phyloP scores from a whole-genome alignment of 2,888 invertebrate genomes.

The Gisinianus flammeolus region DNA sequence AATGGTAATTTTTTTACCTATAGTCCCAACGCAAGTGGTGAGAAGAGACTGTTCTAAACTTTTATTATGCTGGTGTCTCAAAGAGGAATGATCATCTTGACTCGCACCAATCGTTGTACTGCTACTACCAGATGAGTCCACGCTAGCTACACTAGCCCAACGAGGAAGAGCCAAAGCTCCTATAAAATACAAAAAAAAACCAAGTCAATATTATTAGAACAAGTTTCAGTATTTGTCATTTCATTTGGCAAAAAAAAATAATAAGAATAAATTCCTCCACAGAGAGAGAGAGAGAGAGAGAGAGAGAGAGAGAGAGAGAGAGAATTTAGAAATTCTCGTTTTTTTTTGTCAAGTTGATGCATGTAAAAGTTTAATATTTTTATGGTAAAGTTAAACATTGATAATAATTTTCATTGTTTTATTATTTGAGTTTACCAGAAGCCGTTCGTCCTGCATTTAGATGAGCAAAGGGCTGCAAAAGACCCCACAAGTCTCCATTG shows the following conservation, averaged over 20 bases:
- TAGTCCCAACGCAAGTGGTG: slow-evolving; percentile 87
- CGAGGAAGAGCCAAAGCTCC: slow-evolving; percentile 82
- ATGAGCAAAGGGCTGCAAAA: slow-evolving; percentile 88
- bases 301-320: no score
- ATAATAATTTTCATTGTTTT: no score
- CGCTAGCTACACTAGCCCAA: slow-evolving; percentile 68
- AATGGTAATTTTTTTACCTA: slow-evolving; percentile 71
- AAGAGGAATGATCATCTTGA: slow-evolving; percentile 47
- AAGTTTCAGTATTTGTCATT: neutral
- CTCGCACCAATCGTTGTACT: slow-evolving; percentile 52
- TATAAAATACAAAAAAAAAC: slow-evolving; percentile 60
- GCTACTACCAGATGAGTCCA: slow-evolving; percentile 58
- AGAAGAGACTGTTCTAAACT: slow-evolving; percentile 73
- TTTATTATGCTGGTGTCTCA: slow-evolving; percentile 58
- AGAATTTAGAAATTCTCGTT: no score
- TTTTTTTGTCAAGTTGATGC: no score
- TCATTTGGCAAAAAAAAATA: neutral
- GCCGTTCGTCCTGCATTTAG: slow-evolving; percentile 86
- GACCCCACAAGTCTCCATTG: slow-evolving; percentile 87
- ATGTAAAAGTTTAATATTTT: no score
- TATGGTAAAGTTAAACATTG: no score
- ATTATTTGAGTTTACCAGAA: slow-evolving; percentile 67
- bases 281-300: no score
- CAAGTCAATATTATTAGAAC: slow-evolving; percentile 1
- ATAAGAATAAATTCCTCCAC: no score